phyloP scores from a whole-genome alignment of 2,888 invertebrate species.

The Pristionchus arcanus region DNA sequence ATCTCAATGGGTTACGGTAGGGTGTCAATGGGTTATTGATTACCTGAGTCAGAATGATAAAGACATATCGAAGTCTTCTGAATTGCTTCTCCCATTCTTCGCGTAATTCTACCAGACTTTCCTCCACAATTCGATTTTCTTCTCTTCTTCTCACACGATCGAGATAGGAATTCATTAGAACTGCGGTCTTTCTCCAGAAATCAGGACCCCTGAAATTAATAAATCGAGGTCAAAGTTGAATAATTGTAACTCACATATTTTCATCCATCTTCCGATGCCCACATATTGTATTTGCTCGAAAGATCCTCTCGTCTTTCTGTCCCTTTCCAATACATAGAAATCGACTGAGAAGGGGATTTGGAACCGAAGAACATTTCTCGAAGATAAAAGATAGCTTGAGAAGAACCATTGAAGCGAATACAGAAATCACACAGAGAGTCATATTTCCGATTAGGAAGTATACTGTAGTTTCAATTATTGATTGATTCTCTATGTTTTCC shows the following conservation, averaged over 20 bases:
- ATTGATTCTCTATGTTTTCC: background rate
- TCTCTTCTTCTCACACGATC: background rate
- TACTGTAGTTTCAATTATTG: background rate
- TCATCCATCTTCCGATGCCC: constrained; percentile 5
- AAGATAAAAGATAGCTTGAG: constrained; percentile 15
- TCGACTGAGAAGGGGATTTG: constrained; percentile 5
- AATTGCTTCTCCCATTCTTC: constrained; percentile 21
- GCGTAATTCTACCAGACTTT: background rate
- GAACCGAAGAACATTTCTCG: constrained; percentile 7
- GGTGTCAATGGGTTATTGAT: background rate
- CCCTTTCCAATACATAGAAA: constrained; percentile 8
- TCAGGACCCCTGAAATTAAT: background rate
- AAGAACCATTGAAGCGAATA: constrained; percentile 18
- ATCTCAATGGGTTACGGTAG: constrained; percentile 39
- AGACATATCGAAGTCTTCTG: constrained; percentile 15
- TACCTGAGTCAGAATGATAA: constrained; percentile 43
- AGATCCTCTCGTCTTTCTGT: background rate
- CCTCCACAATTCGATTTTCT: background rate
- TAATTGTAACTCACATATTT: background rate
- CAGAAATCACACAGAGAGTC: constrained; percentile 2
- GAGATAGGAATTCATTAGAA: constrained; percentile 18
- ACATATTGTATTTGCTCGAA: background rate
- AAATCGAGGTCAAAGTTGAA: background rate
- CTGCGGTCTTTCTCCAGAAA: constrained; percentile 18
- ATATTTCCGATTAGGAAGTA: constrained; percentile 40